These are phyloP conservation scores for Gorsachius magnificus DNA, from an alignment of 2,797 vertebrate species.

Conservation along the genomic window DNA sequence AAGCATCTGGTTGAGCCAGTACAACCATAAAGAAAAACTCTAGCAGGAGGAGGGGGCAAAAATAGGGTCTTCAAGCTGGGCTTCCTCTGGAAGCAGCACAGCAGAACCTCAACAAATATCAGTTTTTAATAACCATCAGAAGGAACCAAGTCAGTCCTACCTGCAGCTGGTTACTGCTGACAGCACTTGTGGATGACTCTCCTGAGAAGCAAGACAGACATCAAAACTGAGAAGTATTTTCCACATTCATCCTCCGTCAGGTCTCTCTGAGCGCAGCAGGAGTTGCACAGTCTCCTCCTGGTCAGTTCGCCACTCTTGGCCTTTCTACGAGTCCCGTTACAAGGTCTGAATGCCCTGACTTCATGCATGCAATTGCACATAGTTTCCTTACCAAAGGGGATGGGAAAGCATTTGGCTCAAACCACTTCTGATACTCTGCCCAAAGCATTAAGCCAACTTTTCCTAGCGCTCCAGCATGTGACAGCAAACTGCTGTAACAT, in stretches of 20 bases:
- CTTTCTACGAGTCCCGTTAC: background rate
- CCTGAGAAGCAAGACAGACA: background rate
- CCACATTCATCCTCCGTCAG: background rate
- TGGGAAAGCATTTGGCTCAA: constrained; percentile 16
- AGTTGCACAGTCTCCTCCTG: background rate
- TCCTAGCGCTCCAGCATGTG: constrained; percentile 47
- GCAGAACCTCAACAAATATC: background rate
- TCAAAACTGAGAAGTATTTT: background rate
- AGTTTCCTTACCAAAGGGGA: background rate
- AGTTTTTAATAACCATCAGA: background rate
- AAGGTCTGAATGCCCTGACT: background rate
- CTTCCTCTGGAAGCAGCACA: background rate
- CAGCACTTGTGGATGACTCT: background rate
- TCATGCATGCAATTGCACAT: background rate
- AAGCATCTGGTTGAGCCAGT: background rate
- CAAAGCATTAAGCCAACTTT: constrained; percentile 16
- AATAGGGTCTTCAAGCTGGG: background rate
- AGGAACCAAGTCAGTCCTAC: constrained; percentile 33
- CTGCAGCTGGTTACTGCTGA: constrained; percentile 39
- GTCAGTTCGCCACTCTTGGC: background rate
- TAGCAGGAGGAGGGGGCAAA: background rate
- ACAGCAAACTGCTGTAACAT: constrained; percentile 6
- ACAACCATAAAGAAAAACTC: background rate
- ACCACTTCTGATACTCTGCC: constrained; percentile 2
- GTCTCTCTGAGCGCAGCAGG: background rate